Base-by-base conservation (phyloP, 2,113 vertebrate species). In the Melanerpes aurifrons region DNA sequence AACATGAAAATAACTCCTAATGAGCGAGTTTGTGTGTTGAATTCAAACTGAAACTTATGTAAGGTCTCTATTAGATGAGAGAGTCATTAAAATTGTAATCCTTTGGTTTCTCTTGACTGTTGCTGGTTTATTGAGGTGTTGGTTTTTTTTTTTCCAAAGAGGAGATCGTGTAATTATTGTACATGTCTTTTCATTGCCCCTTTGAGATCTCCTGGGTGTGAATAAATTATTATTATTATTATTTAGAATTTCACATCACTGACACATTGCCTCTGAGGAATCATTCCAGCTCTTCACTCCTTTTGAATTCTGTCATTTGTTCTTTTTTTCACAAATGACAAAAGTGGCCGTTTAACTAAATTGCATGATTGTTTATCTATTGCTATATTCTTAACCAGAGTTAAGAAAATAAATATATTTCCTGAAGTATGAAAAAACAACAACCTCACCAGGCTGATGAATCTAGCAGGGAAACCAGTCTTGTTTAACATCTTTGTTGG, bases 201-300 rank as follows among this genome's bases (percentile, higher is more conserved):
- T 53, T 88, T 45, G 62, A 86, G 63, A 71, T 66, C 73, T 91
- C 15, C 45, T 78, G 56, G 8, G 20, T 64, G 85, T 56, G 21
- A 92, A 82, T 80, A 92, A 79, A 28, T 70, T 80, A 59, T 57
- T 85, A 59, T 57, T 80, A 59, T 57, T 85, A 59, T 91, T 90
- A 88, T 92, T 94, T 81, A 53, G 77, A 89, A 75, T 91, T 87
- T 92, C 22, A 24, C 40, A 84, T 69, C n/a, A 85, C 13, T 90
- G 69, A 89, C 70, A 66, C 28, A 69, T 67, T 82, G 3, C 10
- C 82, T 83, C 48, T 74, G 32, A 91, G 32, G 35, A 86, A 88
- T 81, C 37, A 43, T 57, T 62, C 31, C 56, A 67, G 12, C 6
- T 78, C 15, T 91, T 89, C 70, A 79, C 6, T 20, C 12, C 59